These are phyloP conservation scores for Brachionus rubens DNA, from an alignment of 1,140 invertebrate genomes.

Conservation along the genomic window DNA sequence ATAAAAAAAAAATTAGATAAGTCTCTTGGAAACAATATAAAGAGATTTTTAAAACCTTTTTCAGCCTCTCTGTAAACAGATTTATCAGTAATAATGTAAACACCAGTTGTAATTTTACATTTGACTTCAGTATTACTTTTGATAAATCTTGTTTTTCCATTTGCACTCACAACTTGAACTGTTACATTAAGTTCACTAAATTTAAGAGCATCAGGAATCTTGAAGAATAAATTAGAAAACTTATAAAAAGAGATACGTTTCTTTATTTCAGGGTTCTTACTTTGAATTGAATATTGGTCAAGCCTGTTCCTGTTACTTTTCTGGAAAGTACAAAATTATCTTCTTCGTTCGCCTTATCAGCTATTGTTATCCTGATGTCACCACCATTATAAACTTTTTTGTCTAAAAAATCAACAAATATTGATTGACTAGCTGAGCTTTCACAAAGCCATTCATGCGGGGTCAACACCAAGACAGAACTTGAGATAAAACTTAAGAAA, in stretches of 20 bases:
- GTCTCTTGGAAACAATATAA: background rate
- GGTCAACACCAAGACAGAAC: constrained; percentile 5
- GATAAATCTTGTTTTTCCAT: background rate
- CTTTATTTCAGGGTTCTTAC: no score
- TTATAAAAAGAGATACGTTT: no score
- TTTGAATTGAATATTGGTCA: no score
- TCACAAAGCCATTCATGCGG: constrained; percentile 23
- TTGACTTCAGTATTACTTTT: background rate
- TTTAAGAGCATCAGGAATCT: background rate
- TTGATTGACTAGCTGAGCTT: background rate
- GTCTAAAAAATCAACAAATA: constrained; percentile 2
- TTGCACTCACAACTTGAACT: background rate
- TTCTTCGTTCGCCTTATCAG: background rate
- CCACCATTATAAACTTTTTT: background rate
- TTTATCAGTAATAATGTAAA: constrained; percentile 26
- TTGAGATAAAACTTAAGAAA: no score
- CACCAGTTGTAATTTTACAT: background rate
- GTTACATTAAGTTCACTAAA: background rate
- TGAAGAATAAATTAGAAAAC: background rate
- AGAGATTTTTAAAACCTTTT: background rate
- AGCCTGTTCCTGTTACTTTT: no score
- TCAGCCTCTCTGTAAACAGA: constrained; percentile 12
- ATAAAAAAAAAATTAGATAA: background rate
- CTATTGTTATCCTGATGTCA: background rate
- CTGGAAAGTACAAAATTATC: background rate